Evolutionary conservation across 2,888 invertebrate species (phyloP).

Genomic region (Brachycybe producta): DNA sequence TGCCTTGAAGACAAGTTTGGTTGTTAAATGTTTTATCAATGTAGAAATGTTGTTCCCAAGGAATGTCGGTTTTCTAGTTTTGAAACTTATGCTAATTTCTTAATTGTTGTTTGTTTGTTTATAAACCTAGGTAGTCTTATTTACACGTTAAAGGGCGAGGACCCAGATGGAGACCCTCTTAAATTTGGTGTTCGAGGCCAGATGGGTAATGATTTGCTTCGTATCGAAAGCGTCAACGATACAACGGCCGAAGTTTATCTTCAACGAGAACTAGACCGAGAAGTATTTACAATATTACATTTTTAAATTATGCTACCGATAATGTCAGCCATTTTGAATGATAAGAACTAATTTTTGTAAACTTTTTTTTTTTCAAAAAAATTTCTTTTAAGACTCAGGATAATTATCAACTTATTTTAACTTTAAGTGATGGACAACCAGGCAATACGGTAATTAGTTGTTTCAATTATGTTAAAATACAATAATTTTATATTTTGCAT

Average conservation of each 20-base stretch:
- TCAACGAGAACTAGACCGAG: constrained; percentile 77
- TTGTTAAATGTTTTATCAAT: too few species aligned
- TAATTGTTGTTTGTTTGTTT: constrained; percentile 1
- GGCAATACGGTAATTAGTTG: constrained; percentile 45
- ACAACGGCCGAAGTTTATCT: constrained; percentile 78
- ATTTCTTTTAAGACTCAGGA: constrained; percentile 52
- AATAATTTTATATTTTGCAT: too few species aligned
- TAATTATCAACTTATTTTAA: constrained; percentile 76
- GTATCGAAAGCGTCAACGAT: constrained; percentile 63
- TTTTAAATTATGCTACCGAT: background rate
- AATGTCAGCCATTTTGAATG: too few species aligned
- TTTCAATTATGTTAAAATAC: background rate
- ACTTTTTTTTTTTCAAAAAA: constrained; percentile 10
- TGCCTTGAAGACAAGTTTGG: too few species aligned
- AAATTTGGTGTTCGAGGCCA: constrained; percentile 69
- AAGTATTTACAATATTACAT: constrained; percentile 43
- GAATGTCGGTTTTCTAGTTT: too few species aligned
- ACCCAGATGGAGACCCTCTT: constrained; percentile 72
- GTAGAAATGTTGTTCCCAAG: too few species aligned
- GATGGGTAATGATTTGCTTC: constrained; percentile 59
- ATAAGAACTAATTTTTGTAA: background rate
- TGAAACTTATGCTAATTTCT: too few species aligned
- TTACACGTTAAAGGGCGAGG: constrained; percentile 64
- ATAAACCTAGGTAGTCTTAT: constrained; percentile 56
- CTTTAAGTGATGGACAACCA: constrained; percentile 72